Base-by-base conservation (phyloP, 2,888 invertebrate genomes). In the Chydorus sphaericus region DNA sequence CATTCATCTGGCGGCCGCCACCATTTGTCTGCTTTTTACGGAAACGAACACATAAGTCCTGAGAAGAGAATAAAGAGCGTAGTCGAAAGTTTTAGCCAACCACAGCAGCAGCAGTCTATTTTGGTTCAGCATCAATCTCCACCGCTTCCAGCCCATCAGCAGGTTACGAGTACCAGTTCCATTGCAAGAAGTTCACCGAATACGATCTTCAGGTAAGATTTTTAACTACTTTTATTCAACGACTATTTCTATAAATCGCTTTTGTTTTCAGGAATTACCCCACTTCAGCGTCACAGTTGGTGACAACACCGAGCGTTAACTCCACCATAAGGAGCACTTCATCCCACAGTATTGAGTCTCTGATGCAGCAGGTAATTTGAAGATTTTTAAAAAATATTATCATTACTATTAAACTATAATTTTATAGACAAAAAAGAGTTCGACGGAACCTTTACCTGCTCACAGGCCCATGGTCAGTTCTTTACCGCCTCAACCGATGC, bases 131-230 rank as follows among this genome's bases (percentile, higher is more conserved):
- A 44, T 23, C 26, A 23, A 14, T 44, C 28, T 23, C 44, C 44
- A 23, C 44, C 44, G 28, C 44, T 44, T 5, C 44, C 44, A 4
- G 44, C 44, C 28, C 44, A 44, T 44, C 44, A 44, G n/a, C 44
- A 44, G 23, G 26, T 26, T 14, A 16, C 18, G 14, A 44, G 44
- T 28, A 44, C 44, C 26, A 44, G 28, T 16, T 26, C 44, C 26
- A 23, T 44, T 44, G 26, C 44, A 23, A 44, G 44, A 23, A 44
- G 44, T 28, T 44, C 44, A 44, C 44, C 44, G 11, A 44, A 44
- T 14, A 7, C 23, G 14, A 23, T 44, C 14, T 44, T 26, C 26
- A 44, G 44, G 44, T 44, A 44, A 26, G 8, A 26, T 10, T 14
- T 6, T 10, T 44, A 28, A 23, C 14, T 23, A 20, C 3, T 14